Evolutionary conservation across 2,113 vertebrate species (phyloP), one percentile per base, ranked within the genome.

Genomic region (Polyodon spathula): DNA sequence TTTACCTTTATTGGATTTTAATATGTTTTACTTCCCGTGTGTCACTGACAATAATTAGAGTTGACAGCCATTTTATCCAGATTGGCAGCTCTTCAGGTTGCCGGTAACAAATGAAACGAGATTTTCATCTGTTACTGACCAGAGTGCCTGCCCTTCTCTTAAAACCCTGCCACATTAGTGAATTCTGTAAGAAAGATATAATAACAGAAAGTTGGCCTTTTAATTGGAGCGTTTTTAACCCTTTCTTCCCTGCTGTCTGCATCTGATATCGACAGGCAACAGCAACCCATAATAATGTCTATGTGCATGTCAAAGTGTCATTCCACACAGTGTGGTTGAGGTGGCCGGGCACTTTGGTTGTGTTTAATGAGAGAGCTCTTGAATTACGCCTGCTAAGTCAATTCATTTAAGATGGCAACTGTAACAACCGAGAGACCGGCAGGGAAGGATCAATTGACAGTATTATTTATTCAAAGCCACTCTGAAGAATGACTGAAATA

Each of bases 1-100:
- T 16, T 53, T n/a, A 8, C 6, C 51, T 16, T 53, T 8, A n/a
- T 53, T 8, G 16, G 12, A 14, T 53, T 14, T 53, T 46, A 46
- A 46, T 53, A n/a, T 53, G 51, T 8, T 53, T 53, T n/a, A n/a
- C 51, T 53, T 53, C 8, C 51, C 51, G 5, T 53, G 8, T 53
- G 6, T 53, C 1, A 17, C 16, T 3, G 16, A 15, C 51, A 53
- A n/a, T 5, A 53, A 53, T 53, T 53, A 44, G 12, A 6, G 1
- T 44, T 44, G 43, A 10, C 43, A 44, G 43, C 43, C 43, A 44
- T 44, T 44, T 44, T 44, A 8, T 44, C 43, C 5, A 4, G 43
- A 10, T 6, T 44, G 43, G 43, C 43, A 44, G 43, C 43, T 44
- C 43, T 44, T 6, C 43, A 44, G 12, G 3, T 44, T 6, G 4